These are phyloP conservation scores for Hyposmocoma kahamanoa DNA, from an alignment of 1,140 invertebrate genomes.

Conservation along the genomic window DNA sequence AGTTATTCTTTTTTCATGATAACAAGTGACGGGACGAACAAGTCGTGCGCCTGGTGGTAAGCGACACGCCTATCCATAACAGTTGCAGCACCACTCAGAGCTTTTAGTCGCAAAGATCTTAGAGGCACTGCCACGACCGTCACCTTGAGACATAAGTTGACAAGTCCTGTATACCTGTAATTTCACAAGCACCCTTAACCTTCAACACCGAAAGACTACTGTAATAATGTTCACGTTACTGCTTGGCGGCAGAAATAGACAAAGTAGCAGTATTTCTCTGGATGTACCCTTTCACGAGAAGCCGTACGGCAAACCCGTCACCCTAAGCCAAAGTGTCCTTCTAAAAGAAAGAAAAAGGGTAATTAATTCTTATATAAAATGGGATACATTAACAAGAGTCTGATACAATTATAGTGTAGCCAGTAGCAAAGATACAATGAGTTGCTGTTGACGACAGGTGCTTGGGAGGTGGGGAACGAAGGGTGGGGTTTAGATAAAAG, in stretches of 20 bases:
- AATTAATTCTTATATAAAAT: background rate
- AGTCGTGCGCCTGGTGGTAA: too few species aligned
- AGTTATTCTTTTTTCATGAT: too few species aligned
- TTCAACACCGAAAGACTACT: background rate
- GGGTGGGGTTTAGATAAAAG: conserved; percentile 29
- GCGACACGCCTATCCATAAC: too few species aligned
- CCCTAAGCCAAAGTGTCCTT: too few species aligned
- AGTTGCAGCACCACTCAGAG: too few species aligned
- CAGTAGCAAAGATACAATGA: background rate
- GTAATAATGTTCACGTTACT: background rate
- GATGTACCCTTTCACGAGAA: background rate
- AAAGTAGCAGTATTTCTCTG: background rate
- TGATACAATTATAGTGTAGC: background rate
- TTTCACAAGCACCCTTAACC: background rate
- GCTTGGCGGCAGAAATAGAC: background rate
- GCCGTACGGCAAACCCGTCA: background rate
- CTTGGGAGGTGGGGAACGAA: conserved; percentile 7
- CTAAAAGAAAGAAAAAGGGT: background rate
- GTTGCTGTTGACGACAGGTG: background rate
- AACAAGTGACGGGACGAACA: too few species aligned
- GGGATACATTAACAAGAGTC: background rate
- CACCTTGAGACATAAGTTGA: too few species aligned
- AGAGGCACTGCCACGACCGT: too few species aligned
- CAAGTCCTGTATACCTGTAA: background rate
- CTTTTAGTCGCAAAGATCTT: too few species aligned